phyloP scores from a whole-genome alignment of 2,888 invertebrate genomes.

The Spicauda simplicius region DNA sequence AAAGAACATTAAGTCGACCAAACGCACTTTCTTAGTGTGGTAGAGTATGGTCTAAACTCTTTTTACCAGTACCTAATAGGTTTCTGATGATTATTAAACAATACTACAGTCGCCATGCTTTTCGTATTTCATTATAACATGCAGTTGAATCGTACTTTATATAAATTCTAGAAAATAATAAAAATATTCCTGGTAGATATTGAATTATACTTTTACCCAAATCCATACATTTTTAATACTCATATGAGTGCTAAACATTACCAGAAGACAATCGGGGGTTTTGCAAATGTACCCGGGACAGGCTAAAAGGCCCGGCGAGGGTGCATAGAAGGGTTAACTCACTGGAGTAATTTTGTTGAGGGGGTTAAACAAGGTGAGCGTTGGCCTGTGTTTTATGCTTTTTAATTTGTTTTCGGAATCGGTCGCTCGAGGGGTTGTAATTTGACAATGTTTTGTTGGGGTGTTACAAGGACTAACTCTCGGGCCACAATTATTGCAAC shows the following conservation, averaged over 20 bases:
- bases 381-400: constrained; percentile 75
- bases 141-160: too few relatives aligned
- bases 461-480: constrained; percentile 1
- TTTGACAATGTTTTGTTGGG: constrained; percentile 36
- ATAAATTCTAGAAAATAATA: too few relatives aligned
- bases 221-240: too few relatives aligned
- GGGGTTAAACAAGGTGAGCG: constrained; percentile 72
- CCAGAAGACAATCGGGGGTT: constrained; percentile 48
- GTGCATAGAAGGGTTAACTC: constrained; percentile 58
- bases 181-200: too few relatives aligned
- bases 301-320: constrained; percentile 28
- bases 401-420: constrained; percentile 75
- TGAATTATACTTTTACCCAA: too few relatives aligned
- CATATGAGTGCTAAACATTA: background rate
- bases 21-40: too few relatives aligned
- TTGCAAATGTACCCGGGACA: constrained; percentile 43
- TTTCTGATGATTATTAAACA: too few relatives aligned
- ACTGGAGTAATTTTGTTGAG: constrained; percentile 63
- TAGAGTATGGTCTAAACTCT: too few relatives aligned
- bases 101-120: too few relatives aligned
- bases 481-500: background rate
- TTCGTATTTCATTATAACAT: too few relatives aligned
- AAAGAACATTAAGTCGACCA: too few relatives aligned
- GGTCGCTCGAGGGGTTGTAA: constrained; percentile 47
- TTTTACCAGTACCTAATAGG: too few relatives aligned